Percentiles rank a stretch among this genome's conserved stretches.
Evolutionary conservation across 2,113 vertebrate genomes (phyloP).

Genomic region (Nematolebias whitei): DNA sequence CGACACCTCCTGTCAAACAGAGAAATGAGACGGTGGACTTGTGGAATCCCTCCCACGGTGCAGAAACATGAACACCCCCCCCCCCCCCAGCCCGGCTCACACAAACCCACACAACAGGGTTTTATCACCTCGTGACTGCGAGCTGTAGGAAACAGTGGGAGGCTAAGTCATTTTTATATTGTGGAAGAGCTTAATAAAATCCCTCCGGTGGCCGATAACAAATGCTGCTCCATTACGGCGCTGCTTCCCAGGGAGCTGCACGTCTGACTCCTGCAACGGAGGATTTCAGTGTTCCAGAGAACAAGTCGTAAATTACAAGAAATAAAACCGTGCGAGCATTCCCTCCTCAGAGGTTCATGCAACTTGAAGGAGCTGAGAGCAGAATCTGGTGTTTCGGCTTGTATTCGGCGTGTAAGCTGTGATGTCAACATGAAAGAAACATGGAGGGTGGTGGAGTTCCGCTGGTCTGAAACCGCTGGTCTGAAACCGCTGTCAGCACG

Average conservation of each 20-base stretch:
- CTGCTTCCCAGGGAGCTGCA: constrained; percentile 26
- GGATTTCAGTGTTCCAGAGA: constrained; percentile 10
- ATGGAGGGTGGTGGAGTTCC: constrained; percentile 11
- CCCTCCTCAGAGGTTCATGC: constrained; percentile 31
- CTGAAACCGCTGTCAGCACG: constrained; percentile 38
- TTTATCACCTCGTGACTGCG: constrained; percentile 14
- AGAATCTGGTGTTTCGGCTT: constrained; percentile 33
- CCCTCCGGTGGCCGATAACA: constrained; percentile 28
- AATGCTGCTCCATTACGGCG: constrained; percentile 41
- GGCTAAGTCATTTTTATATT: constrained; percentile 29
- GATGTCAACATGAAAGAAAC: constrained; percentile 56
- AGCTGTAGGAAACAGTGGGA: constrained; percentile 35
- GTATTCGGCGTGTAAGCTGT: constrained; percentile 4
- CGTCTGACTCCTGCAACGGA: constrained; percentile 25
- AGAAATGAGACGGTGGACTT: constrained; percentile 9
- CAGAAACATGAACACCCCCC: background rate
- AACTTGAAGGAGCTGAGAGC: constrained; percentile 47
- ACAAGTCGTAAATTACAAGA: constrained; percentile 24
- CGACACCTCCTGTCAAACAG: constrained; percentile 80
- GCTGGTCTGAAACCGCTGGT: constrained; percentile 28
- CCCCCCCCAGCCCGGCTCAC: background rate
- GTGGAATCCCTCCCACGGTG: background rate
- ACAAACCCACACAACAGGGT: background rate
- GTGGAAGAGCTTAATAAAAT: constrained; percentile 40
- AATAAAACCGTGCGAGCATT: constrained; percentile 35